Conservation (phyloP, 1,140 invertebrate species). For the Orchestia grillus region DNA sequence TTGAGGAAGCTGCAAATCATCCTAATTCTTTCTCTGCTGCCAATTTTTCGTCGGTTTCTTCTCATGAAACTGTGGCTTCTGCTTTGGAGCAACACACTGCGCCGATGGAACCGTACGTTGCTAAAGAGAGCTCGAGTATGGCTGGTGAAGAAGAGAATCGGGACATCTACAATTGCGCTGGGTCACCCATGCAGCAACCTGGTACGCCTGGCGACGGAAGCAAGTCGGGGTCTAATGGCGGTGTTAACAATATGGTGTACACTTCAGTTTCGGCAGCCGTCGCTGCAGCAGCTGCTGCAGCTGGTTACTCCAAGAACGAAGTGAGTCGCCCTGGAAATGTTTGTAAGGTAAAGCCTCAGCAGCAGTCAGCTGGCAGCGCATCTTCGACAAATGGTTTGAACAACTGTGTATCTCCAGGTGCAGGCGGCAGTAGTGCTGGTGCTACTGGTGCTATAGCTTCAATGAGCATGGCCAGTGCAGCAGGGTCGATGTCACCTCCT, state of each 20-base stretch:
- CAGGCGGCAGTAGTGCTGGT: constrained; percentile 68
- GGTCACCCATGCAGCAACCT: constrained; percentile 63
- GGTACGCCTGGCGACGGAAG: not conserved
- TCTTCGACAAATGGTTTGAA: constrained; percentile 69
- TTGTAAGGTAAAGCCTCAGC: constrained; percentile 84
- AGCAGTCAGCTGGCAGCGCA: constrained; percentile 74
- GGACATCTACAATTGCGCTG: constrained; percentile 67
- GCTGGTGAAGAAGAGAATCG: constrained; percentile 65
- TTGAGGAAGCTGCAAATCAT: constrained; percentile 72
- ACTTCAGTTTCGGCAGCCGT: constrained; percentile 63
- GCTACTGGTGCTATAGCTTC: constrained; percentile 74
- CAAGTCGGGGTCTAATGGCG: not conserved
- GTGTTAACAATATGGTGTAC: constrained; percentile 62
- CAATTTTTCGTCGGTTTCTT: constrained; percentile 69
- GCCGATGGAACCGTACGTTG: constrained; percentile 64
- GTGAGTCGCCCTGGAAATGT: constrained; percentile 74
- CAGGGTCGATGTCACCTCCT: constrained; percentile 72
- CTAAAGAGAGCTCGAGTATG: constrained; percentile 63
- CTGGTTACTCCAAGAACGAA: constrained; percentile 63
- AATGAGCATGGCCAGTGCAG: constrained; percentile 59
- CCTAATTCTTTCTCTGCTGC: constrained; percentile 72
- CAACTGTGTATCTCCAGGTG: constrained; percentile 73
- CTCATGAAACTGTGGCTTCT: constrained; percentile 22
- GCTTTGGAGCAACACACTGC: constrained; percentile 66
- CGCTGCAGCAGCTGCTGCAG: constrained; percentile 70